Evolutionary conservation across 1,140 invertebrate genomes (phyloP).

Genomic region (Aphis gossypii): DNA sequence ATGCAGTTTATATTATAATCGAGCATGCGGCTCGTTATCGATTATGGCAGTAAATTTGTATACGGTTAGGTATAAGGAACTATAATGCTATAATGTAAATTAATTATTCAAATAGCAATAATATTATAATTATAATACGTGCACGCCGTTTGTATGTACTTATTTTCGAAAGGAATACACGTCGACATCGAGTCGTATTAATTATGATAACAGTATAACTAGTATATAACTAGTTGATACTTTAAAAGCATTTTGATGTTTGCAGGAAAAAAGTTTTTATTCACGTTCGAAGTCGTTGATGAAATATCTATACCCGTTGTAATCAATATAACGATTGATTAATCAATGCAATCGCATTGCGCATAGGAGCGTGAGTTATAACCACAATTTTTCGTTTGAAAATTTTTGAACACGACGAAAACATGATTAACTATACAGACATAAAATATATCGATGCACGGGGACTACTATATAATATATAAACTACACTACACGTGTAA

Average conservation of each 20-base stretch:
- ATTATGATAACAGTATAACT: too few relatives aligned
- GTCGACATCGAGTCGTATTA: too few relatives aligned
- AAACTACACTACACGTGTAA: neutral
- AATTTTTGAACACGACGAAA: neutral
- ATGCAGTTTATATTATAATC: neutral
- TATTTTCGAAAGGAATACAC: too few relatives aligned
- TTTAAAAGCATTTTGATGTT: neutral
- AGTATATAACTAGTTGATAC: neutral
- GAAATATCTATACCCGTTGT: too few relatives aligned
- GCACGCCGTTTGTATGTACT: too few relatives aligned
- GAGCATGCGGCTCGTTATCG: neutral
- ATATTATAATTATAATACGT: too few relatives aligned
- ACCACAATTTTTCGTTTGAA: neutral
- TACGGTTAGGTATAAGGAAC: too few relatives aligned
- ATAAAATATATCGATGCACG: neutral
- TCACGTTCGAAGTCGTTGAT: neutral
- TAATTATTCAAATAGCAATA: too few relatives aligned
- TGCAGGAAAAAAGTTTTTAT: neutral
- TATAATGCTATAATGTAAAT: too few relatives aligned
- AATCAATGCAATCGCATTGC: neutral
- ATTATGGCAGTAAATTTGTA: neutral
- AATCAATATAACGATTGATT: neutral
- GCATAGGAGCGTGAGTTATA: neutral
- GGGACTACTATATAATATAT: neutral
- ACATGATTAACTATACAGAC: neutral